These are phyloP conservation scores for Brachirus orientalis DNA, from an alignment of 2,113 vertebrate genomes.

Conservation along the genomic window DNA sequence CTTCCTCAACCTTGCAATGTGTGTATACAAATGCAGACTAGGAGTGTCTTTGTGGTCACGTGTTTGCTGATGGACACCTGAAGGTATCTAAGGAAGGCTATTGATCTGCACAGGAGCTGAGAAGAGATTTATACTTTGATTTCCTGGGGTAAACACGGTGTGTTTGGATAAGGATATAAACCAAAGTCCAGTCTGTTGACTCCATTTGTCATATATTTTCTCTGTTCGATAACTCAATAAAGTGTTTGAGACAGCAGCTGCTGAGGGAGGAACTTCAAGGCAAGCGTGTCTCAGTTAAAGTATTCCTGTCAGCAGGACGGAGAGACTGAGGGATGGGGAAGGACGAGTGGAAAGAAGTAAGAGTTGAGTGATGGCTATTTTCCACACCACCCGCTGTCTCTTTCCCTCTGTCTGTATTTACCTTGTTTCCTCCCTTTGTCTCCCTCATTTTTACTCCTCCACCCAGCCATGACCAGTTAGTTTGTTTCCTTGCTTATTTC, in stretches of 20 bases:
- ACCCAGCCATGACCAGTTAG: not conserved
- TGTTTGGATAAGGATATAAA: conserved; percentile 77
- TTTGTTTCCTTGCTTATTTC: conserved; percentile 6
- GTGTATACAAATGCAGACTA: not conserved
- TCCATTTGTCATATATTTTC: conserved; percentile 80
- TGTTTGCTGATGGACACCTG: conserved; percentile 63
- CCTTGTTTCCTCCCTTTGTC: not conserved
- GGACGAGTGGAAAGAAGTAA: conserved; percentile 41
- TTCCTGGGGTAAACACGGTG: conserved; percentile 67
- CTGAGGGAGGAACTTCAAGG: conserved; percentile 73
- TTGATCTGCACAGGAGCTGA: conserved; percentile 56
- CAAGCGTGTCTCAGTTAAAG: conserved; percentile 71
- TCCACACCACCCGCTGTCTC: conserved; percentile 9
- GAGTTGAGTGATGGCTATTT: conserved; percentile 51
- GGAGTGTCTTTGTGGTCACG: conserved; percentile 17
- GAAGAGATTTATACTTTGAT: conserved; percentile 78
- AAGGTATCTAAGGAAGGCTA: conserved; percentile 62
- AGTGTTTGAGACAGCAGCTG: conserved; percentile 75
- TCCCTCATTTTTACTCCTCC: conserved; percentile 1
- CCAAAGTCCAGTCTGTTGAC: conserved; percentile 75
- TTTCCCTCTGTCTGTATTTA: not conserved
- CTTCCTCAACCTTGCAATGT: not conserved
- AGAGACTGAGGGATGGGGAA: conserved; percentile 46
- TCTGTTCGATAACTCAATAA: conserved; percentile 79
- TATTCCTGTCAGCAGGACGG: conserved; percentile 74